Evolutionary conservation across 2,888 invertebrate genomes (phyloP).

Genomic region (Polydrusus cervinus): DNA sequence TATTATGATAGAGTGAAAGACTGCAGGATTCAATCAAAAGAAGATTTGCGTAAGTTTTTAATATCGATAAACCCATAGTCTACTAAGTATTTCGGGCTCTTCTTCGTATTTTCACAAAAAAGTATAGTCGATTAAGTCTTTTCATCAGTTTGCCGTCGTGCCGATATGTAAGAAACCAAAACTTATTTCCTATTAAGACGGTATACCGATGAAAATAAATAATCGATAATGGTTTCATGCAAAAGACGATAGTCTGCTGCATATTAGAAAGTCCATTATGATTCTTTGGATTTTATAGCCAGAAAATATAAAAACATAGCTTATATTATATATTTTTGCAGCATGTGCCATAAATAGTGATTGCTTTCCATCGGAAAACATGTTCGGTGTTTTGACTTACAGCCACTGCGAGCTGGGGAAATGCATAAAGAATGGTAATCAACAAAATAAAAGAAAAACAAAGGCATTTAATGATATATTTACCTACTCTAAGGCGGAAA

Average conservation of each 20-base stretch:
- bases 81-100: no score
- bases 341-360: conserved; percentile 60
- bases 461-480: conserved; percentile 1
- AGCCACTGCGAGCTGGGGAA: conserved; percentile 57
- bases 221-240: no score
- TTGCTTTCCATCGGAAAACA: conserved; percentile 50
- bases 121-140: no score
- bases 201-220: no score
- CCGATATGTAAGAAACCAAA: no score
- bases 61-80: not conserved
- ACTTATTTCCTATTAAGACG: no score
- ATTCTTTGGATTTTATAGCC: no score
- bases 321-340: conserved; percentile 6
- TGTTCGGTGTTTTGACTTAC: conserved; percentile 12
- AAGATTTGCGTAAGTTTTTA: conserved; percentile 40
- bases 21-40: conserved; percentile 56
- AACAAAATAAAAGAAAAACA: not conserved
- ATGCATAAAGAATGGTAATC: conserved; percentile 45
- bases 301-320: no score
- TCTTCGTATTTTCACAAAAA: no score
- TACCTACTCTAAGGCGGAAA: not conserved
- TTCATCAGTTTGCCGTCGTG: no score
- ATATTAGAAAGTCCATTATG: no score
- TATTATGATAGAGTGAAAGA: conserved; percentile 60
- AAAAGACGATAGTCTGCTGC: no score